These are phyloP conservation scores for Pristionchus entomophagus DNA, from an alignment of 2,888 invertebrate genomes.

Conservation along the genomic window DNA sequence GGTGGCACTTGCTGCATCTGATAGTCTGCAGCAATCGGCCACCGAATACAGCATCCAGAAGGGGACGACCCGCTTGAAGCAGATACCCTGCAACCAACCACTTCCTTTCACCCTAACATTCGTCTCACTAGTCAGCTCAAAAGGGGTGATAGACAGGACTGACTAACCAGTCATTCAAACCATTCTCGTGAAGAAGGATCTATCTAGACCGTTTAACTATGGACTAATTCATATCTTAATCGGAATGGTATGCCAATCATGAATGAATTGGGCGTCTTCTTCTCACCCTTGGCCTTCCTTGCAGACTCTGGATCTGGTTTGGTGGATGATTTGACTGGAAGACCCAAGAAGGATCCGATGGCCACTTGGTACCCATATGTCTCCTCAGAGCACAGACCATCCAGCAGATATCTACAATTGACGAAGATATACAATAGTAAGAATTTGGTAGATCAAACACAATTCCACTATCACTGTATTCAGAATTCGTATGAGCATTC, in stretches of 20 bases:
- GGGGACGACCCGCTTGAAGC: constrained; percentile 77
- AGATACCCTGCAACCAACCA: constrained; percentile 76
- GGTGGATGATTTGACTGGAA: constrained; percentile 5
- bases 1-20: constrained; percentile 89
- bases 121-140: too few relatives aligned
- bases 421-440: background rate
- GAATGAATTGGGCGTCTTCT: too few relatives aligned
- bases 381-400: constrained; percentile 87
- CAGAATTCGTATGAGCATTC: background rate
- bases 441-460: too few relatives aligned
- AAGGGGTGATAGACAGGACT: too few relatives aligned
- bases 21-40: constrained; percentile 90
- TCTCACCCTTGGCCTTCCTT: constrained; percentile 55
- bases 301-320: constrained; percentile 49
- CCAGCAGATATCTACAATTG: constrained; percentile 83
- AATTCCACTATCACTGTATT: too few relatives aligned
- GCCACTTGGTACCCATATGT: constrained; percentile 77
- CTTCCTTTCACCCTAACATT: background rate
- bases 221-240: too few relatives aligned
- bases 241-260: too few relatives aligned
- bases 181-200: too few relatives aligned
- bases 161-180: too few relatives aligned
- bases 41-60: constrained; percentile 90
- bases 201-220: too few relatives aligned
- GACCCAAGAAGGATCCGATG: constrained; percentile 51